Evolutionary conservation across 1,140 invertebrate genomes (phyloP), one percentile per base, ranked within the genome.

Genomic region (Trichonephila clavata): DNA sequence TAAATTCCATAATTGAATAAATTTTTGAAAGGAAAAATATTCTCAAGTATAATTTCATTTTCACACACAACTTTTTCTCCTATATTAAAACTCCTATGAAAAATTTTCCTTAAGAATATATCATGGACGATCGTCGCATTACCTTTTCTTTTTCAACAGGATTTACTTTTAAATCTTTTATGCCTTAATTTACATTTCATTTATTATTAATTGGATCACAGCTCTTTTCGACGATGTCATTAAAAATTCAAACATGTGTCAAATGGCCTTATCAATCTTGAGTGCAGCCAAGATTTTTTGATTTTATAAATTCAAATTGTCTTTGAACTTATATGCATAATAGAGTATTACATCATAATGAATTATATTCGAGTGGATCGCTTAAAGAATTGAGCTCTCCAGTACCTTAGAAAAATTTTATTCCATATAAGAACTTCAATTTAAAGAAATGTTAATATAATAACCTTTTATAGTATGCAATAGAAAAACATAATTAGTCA

Each of bases 151-250:
- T 71, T 77, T 77, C 32, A 6, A 32, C 71, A 20, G 32, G 71
- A 77, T 77, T 77, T 77, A 7, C 71, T 27, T 77, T 32, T 77
- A 32, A 77, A 77, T 77, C 71, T 77, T 77, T 77, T 32, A 77
- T 77, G 16, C 3, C 71, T 14, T 77, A 77, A 77, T 77, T 77
- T 77, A 39, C 71, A 77, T 77, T 77, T 77, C 71, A 77, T 77
- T 77, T 77, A 77, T 77, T 77, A 77, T 77, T 77, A 77, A 77
- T 77, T 77, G 71, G 71, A 77, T 77, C 71, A 77, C 71, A 32
- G 71, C 32, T 77, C 32, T 77, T 77, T 77, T 77, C 71, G 14
- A 32, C 24, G 27, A 77, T 27, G 71, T 18, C 32, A 77, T 77
- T 77, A 77, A 77, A 77, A 77, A 77, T 77, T 77, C 32, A 77